Conservation (phyloP, 2,888 invertebrate species). For the Abscondita cerata region DNA sequence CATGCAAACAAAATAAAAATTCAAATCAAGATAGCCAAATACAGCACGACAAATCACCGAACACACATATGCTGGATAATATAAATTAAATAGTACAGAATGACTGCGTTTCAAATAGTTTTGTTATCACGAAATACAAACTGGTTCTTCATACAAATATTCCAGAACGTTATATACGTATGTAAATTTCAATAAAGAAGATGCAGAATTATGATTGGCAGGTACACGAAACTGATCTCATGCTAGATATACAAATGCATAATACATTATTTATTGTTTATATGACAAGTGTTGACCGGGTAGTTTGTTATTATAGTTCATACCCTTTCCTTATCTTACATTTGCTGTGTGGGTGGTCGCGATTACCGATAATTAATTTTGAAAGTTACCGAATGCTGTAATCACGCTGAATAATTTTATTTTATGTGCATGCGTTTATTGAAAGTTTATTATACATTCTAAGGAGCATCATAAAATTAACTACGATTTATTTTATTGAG, state of each 20-base stretch:
- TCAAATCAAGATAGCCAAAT: constrained; percentile 48
- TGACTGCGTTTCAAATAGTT: constrained; percentile 21
- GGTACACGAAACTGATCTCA: constrained; percentile 48
- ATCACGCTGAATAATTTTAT: too few species aligned
- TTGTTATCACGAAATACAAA: constrained; percentile 20
- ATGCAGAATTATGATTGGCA: constrained; percentile 48
- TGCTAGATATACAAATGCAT: constrained; percentile 51
- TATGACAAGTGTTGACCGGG: constrained; percentile 55
- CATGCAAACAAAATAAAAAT: constrained; percentile 36
- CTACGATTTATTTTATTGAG: too few species aligned
- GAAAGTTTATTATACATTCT: too few species aligned
- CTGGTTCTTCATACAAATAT: constrained; percentile 5
- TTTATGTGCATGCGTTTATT: too few species aligned
- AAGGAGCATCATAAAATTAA: too few species aligned
- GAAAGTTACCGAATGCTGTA: background rate
- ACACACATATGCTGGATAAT: constrained; percentile 48
- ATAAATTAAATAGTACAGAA: constrained; percentile 51
- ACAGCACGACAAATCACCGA: constrained; percentile 53
- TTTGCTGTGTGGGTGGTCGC: constrained; percentile 43
- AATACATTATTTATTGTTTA: constrained; percentile 54
- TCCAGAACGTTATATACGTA: constrained; percentile 10
- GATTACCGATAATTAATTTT: constrained; percentile 15
- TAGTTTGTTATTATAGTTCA: constrained; percentile 45
- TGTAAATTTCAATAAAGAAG: constrained; percentile 24
- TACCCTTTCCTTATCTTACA: constrained; percentile 39